Evolutionary conservation across 53 echinoderm and acorn worm species (phyloP).

Genomic region (Crossaster papposus): DNA sequence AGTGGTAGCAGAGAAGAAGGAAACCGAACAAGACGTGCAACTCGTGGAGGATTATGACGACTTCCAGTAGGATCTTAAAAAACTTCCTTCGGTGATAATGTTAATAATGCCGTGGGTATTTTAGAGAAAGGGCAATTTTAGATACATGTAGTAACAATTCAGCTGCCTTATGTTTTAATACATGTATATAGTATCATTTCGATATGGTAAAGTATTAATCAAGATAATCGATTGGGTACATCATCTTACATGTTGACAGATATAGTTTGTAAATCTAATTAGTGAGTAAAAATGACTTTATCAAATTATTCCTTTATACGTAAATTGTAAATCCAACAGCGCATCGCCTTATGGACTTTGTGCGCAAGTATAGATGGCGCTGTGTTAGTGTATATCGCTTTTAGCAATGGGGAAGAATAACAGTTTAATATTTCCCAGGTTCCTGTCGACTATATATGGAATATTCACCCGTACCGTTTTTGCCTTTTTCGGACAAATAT

Average conservation of each 20-base stretch:
- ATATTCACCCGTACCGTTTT: too few relatives aligned
- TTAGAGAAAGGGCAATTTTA: neutral
- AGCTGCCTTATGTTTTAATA: too few relatives aligned
- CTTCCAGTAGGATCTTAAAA: neutral
- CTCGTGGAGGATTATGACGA: neutral
- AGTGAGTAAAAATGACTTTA: too few relatives aligned
- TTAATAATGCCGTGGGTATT: neutral
- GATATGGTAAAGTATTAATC: too few relatives aligned
- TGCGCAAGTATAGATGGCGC: neutral
- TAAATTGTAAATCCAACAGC: neutral
- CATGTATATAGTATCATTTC: too few relatives aligned
- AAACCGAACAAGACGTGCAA: constrained; percentile 3
- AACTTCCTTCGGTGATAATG: neutral
- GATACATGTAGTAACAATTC: neutral
- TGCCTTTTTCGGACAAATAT: too few relatives aligned
- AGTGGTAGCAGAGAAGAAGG: constrained; percentile 27
- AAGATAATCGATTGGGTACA: too few relatives aligned
- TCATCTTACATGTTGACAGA: too few relatives aligned
- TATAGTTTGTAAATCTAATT: too few relatives aligned
- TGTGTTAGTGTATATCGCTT: neutral
- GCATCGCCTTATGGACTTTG: neutral
- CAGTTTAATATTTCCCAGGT: neutral
- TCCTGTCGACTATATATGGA: too few relatives aligned
- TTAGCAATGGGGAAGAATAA: neutral
- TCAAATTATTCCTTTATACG: too few relatives aligned